Evolutionary conservation across 1,140 invertebrate genomes (phyloP).

Genomic region (Campodea augens): DNA sequence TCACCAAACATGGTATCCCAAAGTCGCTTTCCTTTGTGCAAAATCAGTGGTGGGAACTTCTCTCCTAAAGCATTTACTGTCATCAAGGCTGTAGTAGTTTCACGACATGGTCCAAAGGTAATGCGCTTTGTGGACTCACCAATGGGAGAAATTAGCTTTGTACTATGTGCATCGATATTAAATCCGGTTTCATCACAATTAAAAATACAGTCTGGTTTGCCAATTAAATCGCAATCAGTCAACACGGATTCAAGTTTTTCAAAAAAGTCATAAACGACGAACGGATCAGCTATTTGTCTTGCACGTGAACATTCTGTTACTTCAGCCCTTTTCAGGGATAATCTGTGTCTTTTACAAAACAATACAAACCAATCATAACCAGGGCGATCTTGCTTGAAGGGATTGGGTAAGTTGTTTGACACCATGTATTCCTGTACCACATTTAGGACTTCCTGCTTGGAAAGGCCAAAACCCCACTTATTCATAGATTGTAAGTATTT

Average conservation of each 20-base stretch:
- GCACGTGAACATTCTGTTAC: constrained; percentile 1
- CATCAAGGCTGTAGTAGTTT: constrained; percentile 4
- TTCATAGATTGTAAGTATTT: background rate
- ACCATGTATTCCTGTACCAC: background rate
- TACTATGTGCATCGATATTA: background rate
- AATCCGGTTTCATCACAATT: constrained; percentile 6
- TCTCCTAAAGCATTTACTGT: constrained; percentile 3
- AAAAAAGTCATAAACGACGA: constrained; percentile 5
- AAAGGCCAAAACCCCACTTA: background rate
- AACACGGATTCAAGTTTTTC: background rate
- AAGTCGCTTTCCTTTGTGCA: constrained; percentile 7
- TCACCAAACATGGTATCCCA: background rate
- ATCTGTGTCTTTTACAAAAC: background rate
- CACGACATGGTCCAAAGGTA: constrained; percentile 1
- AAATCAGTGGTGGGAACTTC: constrained; percentile 1
- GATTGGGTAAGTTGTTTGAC: background rate
- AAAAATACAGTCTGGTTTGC: constrained; percentile 4
- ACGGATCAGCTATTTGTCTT: constrained; percentile 4
- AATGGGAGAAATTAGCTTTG: constrained; percentile 1
- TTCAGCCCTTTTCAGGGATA: constrained; percentile 5
- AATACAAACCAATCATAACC: constrained; percentile 3
- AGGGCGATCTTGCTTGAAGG: background rate
- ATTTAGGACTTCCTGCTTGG: background rate
- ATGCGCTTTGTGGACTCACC: constrained; percentile 1
- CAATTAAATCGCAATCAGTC: background rate